These are phyloP conservation scores for Drosophila kuntzei DNA, from an alignment of 2,888 invertebrate genomes.

Conservation along the genomic window DNA sequence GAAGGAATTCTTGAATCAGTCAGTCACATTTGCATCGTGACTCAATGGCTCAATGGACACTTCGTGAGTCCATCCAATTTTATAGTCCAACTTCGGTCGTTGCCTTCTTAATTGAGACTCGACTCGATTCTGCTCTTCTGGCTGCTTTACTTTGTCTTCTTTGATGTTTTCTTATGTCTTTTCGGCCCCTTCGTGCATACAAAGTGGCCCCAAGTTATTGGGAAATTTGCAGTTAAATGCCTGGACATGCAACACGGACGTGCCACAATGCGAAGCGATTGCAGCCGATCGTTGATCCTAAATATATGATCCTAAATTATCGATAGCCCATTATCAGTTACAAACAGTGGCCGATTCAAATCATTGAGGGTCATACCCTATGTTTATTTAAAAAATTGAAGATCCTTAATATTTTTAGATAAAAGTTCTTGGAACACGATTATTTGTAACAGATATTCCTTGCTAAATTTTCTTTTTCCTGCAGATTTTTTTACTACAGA, in stretches of 20 bases:
- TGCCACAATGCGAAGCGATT: conserved; percentile 29
- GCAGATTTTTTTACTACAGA: background rate
- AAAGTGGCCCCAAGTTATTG: conserved; percentile 51
- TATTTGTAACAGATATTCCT: too few relatives aligned
- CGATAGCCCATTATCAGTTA: background rate
- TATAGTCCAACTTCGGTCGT: conserved; percentile 55
- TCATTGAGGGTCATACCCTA: background rate
- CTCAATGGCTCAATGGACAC: conserved; percentile 33
- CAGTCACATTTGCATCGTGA: conserved; percentile 47
- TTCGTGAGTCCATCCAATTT: conserved; percentile 58
- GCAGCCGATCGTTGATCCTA: conserved; percentile 26
- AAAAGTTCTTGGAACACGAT: background rate
- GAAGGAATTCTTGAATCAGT: conserved; percentile 37
- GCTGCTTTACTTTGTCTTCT: conserved; percentile 3
- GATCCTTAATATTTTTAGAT: background rate
- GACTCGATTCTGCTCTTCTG: background rate
- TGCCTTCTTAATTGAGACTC: conserved; percentile 55
- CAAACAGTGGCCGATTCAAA: background rate
- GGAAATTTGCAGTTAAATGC: conserved; percentile 41
- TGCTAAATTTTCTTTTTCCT: background rate
- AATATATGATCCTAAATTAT: conserved; percentile 4
- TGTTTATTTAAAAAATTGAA: background rate
- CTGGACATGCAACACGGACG: conserved; percentile 28
- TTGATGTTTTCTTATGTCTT: conserved; percentile 2
- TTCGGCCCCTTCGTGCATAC: conserved; percentile 45